phyloP scores from a whole-genome alignment of 2,797 vertebrate genomes.

The Pogoniulus pusillus region DNA sequence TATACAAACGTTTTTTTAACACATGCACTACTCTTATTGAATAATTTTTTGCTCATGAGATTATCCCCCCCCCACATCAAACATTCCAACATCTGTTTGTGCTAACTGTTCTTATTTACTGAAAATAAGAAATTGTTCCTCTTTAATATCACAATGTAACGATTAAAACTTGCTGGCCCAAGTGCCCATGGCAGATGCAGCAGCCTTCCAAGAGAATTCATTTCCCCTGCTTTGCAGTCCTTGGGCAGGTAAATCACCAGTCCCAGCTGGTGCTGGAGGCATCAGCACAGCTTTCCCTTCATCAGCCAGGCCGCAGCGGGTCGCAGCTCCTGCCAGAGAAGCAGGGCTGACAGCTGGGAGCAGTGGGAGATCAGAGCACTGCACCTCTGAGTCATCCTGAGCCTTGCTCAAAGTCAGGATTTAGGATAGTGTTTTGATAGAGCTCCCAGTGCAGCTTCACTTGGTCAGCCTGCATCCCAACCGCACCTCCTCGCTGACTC shows the following conservation, averaged over 20 bases:
- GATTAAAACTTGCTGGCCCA: neutral
- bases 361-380: neutral
- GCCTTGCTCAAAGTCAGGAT: slow-evolving; percentile 7
- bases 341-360: neutral
- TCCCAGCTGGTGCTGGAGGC: neutral
- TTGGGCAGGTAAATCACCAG: neutral
- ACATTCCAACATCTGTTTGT: neutral
- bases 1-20: neutral
- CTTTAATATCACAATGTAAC: neutral
- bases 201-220: neutral
- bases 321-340: neutral
- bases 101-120: neutral
- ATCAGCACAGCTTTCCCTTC: neutral
- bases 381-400: neutral
- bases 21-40: neutral
- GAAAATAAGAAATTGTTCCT: neutral
- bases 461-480: neutral
- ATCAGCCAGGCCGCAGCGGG: rapidly evolving
- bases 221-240: neutral
- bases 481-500: neutral
- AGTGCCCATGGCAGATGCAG: neutral
- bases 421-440: neutral
- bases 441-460: neutral
- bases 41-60: neutral
- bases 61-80: neutral